Conservation (phyloP, 2,113 vertebrate species). For the Anhinga rufa region DNA sequence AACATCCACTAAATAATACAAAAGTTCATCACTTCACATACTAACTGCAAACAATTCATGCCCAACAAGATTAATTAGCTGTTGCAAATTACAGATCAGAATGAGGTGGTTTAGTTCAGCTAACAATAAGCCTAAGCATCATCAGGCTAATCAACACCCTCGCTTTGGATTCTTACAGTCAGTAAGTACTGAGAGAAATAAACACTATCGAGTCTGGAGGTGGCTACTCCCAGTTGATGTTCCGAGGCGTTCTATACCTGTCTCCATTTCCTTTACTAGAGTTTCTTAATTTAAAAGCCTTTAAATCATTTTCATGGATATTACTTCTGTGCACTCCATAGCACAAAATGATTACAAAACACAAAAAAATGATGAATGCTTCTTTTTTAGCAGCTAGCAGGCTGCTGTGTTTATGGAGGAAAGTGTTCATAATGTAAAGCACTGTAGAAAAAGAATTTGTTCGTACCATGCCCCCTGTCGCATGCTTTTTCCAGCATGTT, state of each 20-base stretch:
- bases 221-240: neutral
- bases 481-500: neutral
- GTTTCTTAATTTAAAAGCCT: conserved; percentile 40
- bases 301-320: conserved; percentile 34
- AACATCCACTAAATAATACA: neutral
- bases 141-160: rapidly evolving
- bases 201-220: neutral
- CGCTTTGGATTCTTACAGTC: neutral
- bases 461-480: neutral
- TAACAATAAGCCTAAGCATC: neutral
- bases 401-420: neutral
- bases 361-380: neutral
- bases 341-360: conserved; percentile 20
- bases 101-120: neutral
- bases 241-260: neutral
- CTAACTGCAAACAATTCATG: neutral
- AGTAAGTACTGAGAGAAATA: neutral
- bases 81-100: neutral
- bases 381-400: neutral
- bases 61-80: neutral
- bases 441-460: neutral
- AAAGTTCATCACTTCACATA: neutral
- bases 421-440: conserved; percentile 11
- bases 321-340: neutral
- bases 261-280: neutral